Conservation (phyloP, 2,797 vertebrate genomes). For the Acrocephalus scirpaceus region DNA sequence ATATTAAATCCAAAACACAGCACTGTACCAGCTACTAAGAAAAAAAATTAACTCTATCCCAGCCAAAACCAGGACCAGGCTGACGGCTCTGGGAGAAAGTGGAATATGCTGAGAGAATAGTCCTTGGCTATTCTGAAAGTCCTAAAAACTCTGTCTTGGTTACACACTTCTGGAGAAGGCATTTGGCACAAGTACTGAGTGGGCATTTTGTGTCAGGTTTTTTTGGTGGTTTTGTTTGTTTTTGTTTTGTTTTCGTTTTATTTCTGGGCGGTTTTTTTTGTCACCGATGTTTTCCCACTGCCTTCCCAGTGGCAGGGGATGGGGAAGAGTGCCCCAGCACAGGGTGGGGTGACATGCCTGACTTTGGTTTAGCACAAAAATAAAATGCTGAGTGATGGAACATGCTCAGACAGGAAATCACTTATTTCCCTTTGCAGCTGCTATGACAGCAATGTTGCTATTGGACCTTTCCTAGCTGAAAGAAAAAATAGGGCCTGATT, state of each 20-base stretch:
- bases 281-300: not conserved
- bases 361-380: constrained; percentile 9
- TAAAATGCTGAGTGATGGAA: not conserved
- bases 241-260: too few relatives aligned
- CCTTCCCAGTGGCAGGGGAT: not conserved
- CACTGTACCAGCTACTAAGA: not conserved
- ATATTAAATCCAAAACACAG: not conserved
- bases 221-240: not conserved
- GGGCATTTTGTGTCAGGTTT: not conserved
- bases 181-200: not conserved
- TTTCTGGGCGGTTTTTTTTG: too few relatives aligned
- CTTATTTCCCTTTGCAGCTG: not conserved
- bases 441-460: constrained; percentile 8
- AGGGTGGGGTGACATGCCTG: not conserved
- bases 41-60: not conserved
- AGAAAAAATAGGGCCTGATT: not conserved
- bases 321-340: not conserved
- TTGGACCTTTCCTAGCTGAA: not conserved
- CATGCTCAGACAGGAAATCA: not conserved
- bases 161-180: not conserved
- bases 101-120: not conserved
- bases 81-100: not conserved
- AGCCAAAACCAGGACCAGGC: not conserved
- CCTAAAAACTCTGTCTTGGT: not conserved
- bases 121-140: not conserved